These are phyloP conservation scores for Syndactyla subalaris DNA, from an alignment of 2,797 vertebrate species.

Conservation along the genomic window DNA sequence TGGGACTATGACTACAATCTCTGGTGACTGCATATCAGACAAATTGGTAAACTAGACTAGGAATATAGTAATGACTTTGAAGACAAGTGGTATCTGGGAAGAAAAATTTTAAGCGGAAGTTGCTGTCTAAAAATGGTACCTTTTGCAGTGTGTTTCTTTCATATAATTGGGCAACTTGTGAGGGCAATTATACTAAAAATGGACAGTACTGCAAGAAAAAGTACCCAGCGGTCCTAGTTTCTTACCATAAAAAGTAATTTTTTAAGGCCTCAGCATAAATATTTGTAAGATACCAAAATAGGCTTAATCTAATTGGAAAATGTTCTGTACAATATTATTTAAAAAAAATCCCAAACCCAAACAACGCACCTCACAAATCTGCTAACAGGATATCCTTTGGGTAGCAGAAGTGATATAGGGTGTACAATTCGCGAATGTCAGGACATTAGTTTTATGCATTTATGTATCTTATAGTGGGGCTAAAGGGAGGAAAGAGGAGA, in stretches of 20 bases:
- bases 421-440: not conserved
- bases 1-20: not conserved
- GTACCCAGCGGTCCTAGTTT: not conserved
- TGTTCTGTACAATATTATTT: not conserved
- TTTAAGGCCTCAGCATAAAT: not conserved
- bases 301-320: not conserved
- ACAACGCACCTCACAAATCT: not conserved
- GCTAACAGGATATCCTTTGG: not conserved
- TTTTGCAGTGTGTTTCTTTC: not conserved
- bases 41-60: not conserved
- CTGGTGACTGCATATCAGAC: not conserved
- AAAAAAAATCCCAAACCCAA: not conserved
- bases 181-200: not conserved
- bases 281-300: not conserved
- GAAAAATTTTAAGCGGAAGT: not conserved
- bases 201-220: not conserved
- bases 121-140: not conserved
- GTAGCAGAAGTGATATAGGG: not conserved
- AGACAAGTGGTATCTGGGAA: not conserved
- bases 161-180: not conserved
- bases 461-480: not conserved
- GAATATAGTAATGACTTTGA: not conserved
- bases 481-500: not conserved
- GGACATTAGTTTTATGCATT: not conserved
- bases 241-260: not conserved